Percentiles rank a stretch among this genome's conserved stretches.
Evolutionary conservation across 1,140 invertebrate species (phyloP).

Genomic region (Copidosoma floridanum): DNA sequence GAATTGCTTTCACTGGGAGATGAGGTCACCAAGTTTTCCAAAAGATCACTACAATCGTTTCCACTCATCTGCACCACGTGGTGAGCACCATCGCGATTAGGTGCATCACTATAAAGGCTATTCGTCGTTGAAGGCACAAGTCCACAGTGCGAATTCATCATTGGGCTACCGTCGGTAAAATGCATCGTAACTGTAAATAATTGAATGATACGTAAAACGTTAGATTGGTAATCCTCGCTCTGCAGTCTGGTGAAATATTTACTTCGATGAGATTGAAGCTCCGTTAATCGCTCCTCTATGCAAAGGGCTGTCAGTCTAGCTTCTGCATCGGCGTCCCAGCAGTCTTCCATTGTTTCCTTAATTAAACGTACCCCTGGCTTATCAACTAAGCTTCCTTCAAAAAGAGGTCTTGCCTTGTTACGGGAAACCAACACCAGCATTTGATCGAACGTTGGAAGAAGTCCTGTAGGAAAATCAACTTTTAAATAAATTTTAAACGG

Average conservation of each 20-base stretch:
- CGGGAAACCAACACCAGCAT: conserved; percentile 80
- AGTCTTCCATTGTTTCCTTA: conserved; percentile 88
- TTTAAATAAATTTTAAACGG: conserved; percentile 19
- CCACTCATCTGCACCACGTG: conserved; percentile 35
- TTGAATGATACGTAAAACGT: too few relatives aligned
- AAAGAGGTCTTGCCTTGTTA: conserved; percentile 80
- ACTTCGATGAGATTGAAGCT: conserved; percentile 64
- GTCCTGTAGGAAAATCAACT: conserved; percentile 49
- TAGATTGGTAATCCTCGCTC: too few relatives aligned
- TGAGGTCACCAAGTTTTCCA: conserved; percentile 51
- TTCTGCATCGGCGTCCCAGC: conserved; percentile 93
- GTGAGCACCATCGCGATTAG: conserved; percentile 41
- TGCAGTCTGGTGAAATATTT: conserved; percentile 39
- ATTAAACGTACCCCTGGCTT: conserved; percentile 69
- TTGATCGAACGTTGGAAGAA: conserved; percentile 72
- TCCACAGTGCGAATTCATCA: conserved; percentile 53
- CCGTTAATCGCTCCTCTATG: conserved; percentile 81
- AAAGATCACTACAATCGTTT: conserved; percentile 36
- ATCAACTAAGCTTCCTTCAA: conserved; percentile 59
- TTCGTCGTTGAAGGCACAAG: conserved; percentile 48
- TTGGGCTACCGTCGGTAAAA: conserved; percentile 59
- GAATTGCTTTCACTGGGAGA: conserved; percentile 49
- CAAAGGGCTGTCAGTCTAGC: conserved; percentile 86
- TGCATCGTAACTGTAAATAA: conserved; percentile 47
- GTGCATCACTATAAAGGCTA: conserved; percentile 43